phyloP scores from a whole-genome alignment of 1,140 invertebrate species.

The Telenomus remus region DNA sequence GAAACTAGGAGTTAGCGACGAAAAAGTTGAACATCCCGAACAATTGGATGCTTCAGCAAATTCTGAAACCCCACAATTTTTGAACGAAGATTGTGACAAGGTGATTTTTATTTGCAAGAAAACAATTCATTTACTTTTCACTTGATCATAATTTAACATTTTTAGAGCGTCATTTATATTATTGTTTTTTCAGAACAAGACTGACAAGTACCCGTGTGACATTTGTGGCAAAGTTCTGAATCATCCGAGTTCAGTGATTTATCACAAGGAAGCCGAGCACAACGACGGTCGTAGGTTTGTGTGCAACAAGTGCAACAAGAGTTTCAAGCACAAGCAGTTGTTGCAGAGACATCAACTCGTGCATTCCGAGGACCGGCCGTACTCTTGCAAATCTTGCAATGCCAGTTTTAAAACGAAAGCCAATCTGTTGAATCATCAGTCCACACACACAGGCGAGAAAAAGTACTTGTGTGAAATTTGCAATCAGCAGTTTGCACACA shows the following conservation, averaged over 20 bases:
- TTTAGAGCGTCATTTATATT: no score
- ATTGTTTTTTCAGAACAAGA: constrained; percentile 60
- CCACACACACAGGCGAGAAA: constrained; percentile 82
- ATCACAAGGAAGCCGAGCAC: constrained; percentile 84
- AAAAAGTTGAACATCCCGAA: constrained; percentile 1
- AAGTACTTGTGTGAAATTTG: constrained; percentile 85
- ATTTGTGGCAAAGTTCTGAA: constrained; percentile 82
- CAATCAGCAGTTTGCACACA: constrained; percentile 84
- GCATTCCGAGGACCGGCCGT: constrained; percentile 80
- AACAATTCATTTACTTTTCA: no score
- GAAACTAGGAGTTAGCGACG: neutral
- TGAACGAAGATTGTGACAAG: constrained; percentile 32
- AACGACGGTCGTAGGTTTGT: constrained; percentile 80
- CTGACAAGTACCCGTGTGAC: constrained; percentile 78
- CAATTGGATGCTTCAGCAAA: neutral
- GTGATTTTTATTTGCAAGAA: constrained; percentile 2
- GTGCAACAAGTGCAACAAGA: constrained; percentile 82
- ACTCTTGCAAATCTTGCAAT: constrained; percentile 78
- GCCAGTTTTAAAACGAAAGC: constrained; percentile 83
- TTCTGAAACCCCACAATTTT: constrained; percentile 3
- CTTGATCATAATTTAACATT: no score
- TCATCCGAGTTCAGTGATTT: constrained; percentile 81
- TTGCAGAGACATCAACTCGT: constrained; percentile 83
- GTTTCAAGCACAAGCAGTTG: constrained; percentile 83
- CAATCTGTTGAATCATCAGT: constrained; percentile 82